Evolutionary conservation across 2,797 vertebrate genomes (phyloP), one percentile per base, ranked within the genome.

Genomic region (Prionace glauca): DNA sequence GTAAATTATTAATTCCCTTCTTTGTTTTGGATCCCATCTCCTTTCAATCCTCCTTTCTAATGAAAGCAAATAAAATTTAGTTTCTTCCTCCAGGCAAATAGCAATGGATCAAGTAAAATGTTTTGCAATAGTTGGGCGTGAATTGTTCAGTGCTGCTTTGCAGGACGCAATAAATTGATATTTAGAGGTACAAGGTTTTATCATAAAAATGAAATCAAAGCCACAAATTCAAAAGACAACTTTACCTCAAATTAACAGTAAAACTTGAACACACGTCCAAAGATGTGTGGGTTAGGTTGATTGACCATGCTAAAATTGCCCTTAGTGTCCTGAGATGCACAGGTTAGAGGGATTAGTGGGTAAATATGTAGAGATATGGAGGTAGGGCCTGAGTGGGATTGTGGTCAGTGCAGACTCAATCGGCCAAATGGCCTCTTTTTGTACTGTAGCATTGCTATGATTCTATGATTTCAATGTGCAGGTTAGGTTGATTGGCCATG

Each of bases 1-100:
- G 90, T 69, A 92, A 92, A 69, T 92, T 67, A 92, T 92, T 92
- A 65, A 92, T 92, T 67, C 22, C 90, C 69, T 32, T 92, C 90
- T 92, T 92, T 69, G 65, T 67, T 67, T 69, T 92, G 65, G 62
- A 92, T 92, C 65, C 41, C 22, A 3, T 92, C 65, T 36, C 65
- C 62, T 92, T 92, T 92, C 90, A 69, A 92, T 92, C 90, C n/a
- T 65, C n/a, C 32, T 12, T 12, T 41, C 65, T 41, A 92, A 92
- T 69, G 32, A 69, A 69, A 69, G 62, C 90, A 92, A 92, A 92
- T 92, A 92, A 67, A 67, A 41, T 92, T 69, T 92, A 92, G 65
- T 92, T 92, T 92, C 90, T 92, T 69, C n/a, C 90, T 92, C 41
- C 90, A 92, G 90, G 62, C 90, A 69, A 8, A 69, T 67, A 92